Evolutionary conservation across 2,797 vertebrate species (phyloP), one percentile per base, ranked within the genome.

Genomic region (Mergus octosetaceus): DNA sequence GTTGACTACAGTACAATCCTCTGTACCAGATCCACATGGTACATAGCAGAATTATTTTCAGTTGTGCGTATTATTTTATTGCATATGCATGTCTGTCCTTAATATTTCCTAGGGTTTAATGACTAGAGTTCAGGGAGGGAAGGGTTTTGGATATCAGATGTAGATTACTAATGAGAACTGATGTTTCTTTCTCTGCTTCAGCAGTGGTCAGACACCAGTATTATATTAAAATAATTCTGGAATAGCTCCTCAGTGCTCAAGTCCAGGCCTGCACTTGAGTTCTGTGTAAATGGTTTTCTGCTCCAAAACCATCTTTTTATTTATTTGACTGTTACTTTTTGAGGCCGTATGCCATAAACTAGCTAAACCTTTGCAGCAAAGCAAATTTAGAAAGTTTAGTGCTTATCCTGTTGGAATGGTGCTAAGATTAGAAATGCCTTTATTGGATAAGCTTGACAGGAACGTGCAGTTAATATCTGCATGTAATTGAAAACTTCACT

Each of bases 231-330:
- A 9, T 15, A 60, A 6, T 6, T 64, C 43, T 54, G 51, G 15
- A 84, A 28, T 12, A 78, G 8, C 11, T 83, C 19, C 9, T 0
- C 2, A 1, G 17, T 72, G 14, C 1, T 2, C 11, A 32, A 66
- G 9, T 15, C n/a, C 41, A 61, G 13, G 20, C 60, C 56, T 73
- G 76, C 9, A 1, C 49, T 51, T 24, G 11, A 9, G 20, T 47
- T 12, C 22, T 0, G 0, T 24, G 51, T 27, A 62, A 56, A 36
- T 25, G 27, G 6, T 72, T 85, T 91, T 47, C 43, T 87, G 36
- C 16, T 64, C 24, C 24, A 73, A 39, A 93, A 2, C 3, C 3
- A 5, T 10, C 25, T 47, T 32, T 39, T 51, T 17, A 15, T 3
- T 75, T 58, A 8, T 49, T 25, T 24, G 16, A 12, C 25, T 0